Base-by-base conservation (phyloP, 2,888 invertebrate species). In the Eucera pruinosa region DNA sequence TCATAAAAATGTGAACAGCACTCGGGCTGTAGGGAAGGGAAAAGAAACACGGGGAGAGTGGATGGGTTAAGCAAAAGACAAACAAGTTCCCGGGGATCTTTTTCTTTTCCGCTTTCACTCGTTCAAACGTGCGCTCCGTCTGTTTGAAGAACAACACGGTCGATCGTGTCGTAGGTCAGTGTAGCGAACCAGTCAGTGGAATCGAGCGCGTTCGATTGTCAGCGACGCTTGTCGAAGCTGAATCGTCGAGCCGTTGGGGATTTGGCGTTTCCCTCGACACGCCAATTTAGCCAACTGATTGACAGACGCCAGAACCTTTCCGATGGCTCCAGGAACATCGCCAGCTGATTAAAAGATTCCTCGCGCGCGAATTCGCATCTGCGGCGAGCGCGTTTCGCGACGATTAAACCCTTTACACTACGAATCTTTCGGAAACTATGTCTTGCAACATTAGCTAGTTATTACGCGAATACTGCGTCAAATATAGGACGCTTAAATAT, bases 141-240 rank as follows among this genome's bases (percentile, higher is more conserved):
- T 15, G 39, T 47, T 64, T 15, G 52, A 57, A 36, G 69, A 64
- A 58, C 78, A 82, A 82, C 71, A 52, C 55, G 48, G 47, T 57
- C 15, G 57, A 7, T 25, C 6, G 65, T 72, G 83, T 72, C 69
- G 83, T 81, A 83, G 84, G 84, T 84, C 84, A 76, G 78, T 61
- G 43, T 43, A 50, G 23, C 60, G 20, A 33, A 45, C 20, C 52
- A 52, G 30, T 27, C 50, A 33, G 58, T 52, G 50, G 23, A 61
- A 39, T 27, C 18, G n/a, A n/a, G 5, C 48, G 41, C 33, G 68
- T 55, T 70, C 75, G 82, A 82, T 80, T 72, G 84, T 80, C 72
- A 61, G 54, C 61, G 25, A 62, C 54, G 70, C 65, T 78, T 60
- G 61, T 68, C 48, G 25, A 47, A 66, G 45, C 45, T 27, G 81